phyloP scores from a whole-genome alignment of 2,113 vertebrate species.

The Tachysurus fulvidraco region DNA sequence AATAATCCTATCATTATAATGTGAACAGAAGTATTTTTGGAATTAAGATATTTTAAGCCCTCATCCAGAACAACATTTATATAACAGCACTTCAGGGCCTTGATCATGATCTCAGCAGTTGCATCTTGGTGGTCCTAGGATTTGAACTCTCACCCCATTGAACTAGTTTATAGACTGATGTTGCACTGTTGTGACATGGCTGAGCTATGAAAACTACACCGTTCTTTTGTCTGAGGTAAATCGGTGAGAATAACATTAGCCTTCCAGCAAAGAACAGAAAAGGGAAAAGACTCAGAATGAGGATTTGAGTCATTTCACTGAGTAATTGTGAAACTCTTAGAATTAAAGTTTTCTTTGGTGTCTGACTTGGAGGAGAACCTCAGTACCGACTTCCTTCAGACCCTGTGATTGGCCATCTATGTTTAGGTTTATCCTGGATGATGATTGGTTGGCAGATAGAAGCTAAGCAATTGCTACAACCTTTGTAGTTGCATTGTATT shows the following conservation, averaged over 20 bases:
- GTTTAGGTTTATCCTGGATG: neutral
- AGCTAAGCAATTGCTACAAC: neutral
- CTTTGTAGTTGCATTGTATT: neutral
- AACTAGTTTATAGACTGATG: neutral
- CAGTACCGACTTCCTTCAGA: neutral
- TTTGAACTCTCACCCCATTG: too few relatives aligned
- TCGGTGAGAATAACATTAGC: too few relatives aligned
- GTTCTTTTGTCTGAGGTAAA: neutral
- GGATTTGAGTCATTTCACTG: neutral
- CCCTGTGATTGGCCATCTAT: neutral
- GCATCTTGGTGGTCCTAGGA: too few relatives aligned
- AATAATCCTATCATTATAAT: too few relatives aligned
- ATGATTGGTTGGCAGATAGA: neutral
- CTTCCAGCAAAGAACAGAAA: neutral
- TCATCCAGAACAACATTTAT: too few relatives aligned
- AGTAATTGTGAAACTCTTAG: neutral
- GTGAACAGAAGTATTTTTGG: neutral
- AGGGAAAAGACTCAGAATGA: neutral
- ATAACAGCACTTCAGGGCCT: too few relatives aligned
- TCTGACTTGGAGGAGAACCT: neutral
- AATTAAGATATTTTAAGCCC: neutral
- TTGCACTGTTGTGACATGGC: neutral
- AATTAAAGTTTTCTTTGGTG: neutral
- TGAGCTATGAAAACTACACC: neutral
- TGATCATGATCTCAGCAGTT: too few relatives aligned